A percentile compares a stretch with the other conserved stretches of the same genome.
phyloP scores from a whole-genome alignment of 1,140 invertebrate species.

The Zaprionus ghesquierei region DNA sequence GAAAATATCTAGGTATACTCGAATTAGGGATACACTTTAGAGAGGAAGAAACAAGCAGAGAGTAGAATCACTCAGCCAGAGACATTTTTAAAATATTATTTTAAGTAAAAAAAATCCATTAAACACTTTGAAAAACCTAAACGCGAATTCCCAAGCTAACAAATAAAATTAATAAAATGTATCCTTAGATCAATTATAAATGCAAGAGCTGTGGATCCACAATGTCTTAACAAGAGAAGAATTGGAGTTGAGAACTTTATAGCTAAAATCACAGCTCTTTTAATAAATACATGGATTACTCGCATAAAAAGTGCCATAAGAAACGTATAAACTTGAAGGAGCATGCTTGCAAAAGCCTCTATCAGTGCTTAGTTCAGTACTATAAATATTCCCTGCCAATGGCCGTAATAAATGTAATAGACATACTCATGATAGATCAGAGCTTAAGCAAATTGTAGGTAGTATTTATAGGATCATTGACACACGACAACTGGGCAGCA shows the following conservation, averaged over 20 bases:
- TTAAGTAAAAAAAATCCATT: too few species aligned
- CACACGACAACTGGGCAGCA: not conserved
- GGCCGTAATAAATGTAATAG: not conserved
- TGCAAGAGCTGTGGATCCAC: too few species aligned
- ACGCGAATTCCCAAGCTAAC: too few species aligned
- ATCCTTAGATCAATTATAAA: too few species aligned
- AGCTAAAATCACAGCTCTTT: not conserved
- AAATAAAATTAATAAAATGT: too few species aligned
- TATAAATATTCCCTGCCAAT: not conserved
- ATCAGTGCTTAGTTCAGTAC: not conserved
- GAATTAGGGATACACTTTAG: conserved; percentile 14
- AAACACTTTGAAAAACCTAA: too few species aligned
- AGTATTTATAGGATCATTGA: conserved; percentile 11
- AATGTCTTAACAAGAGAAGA: too few species aligned
- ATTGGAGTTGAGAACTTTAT: not conserved
- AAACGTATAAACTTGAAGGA: not conserved
- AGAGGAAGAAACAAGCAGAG: not conserved
- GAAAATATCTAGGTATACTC: not conserved
- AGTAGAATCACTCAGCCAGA: too few species aligned
- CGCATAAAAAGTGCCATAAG: not conserved
- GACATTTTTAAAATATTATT: too few species aligned
- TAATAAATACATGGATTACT: too few species aligned
- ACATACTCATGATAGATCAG: not conserved
- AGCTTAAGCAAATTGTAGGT: not conserved
- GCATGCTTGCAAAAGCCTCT: not conserved